phyloP scores from a whole-genome alignment of 2,797 vertebrate species.

The Podarcis lilfordi region DNA sequence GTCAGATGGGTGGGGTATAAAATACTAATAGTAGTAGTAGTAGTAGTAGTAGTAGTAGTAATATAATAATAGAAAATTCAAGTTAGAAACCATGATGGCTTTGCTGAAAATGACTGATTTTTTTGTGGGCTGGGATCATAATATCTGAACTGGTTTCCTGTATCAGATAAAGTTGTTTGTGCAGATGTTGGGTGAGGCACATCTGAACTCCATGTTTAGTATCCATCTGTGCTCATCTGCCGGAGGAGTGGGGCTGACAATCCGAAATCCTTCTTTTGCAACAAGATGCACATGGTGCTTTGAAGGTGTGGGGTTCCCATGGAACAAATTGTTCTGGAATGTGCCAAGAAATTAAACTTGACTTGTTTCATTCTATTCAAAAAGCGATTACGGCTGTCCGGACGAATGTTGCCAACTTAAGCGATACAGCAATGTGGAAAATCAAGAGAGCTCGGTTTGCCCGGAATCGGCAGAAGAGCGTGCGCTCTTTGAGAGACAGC shows the following conservation, averaged over 20 bases:
- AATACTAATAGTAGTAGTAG: too few relatives aligned
- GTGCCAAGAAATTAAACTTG: constrained; percentile 60
- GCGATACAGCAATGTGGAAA: constrained; percentile 97
- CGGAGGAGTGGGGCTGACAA: not conserved
- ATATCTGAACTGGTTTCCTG: not conserved
- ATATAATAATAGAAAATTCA: too few relatives aligned
- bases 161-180: not conserved
- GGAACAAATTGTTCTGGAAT: constrained; percentile 25
- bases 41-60: too few relatives aligned
- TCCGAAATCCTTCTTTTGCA: constrained; percentile 22
- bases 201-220: not conserved
- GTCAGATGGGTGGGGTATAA: too few relatives aligned
- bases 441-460: constrained; percentile 97
- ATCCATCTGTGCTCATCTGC: not conserved
- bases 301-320: constrained; percentile 35
- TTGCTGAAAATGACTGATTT: not conserved
- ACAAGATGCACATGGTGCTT: not conserved
- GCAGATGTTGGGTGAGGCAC: not conserved
- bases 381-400: constrained; percentile 97
- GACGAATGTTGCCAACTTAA: constrained; percentile 97
- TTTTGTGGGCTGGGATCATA: not conserved
- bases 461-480: constrained; percentile 95
- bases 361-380: constrained; percentile 68
- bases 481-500: constrained; percentile 95
- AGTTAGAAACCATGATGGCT: not conserved